These are phyloP conservation scores for Hafferia zeledoni DNA, from an alignment of 2,797 vertebrate genomes.

Conservation along the genomic window DNA sequence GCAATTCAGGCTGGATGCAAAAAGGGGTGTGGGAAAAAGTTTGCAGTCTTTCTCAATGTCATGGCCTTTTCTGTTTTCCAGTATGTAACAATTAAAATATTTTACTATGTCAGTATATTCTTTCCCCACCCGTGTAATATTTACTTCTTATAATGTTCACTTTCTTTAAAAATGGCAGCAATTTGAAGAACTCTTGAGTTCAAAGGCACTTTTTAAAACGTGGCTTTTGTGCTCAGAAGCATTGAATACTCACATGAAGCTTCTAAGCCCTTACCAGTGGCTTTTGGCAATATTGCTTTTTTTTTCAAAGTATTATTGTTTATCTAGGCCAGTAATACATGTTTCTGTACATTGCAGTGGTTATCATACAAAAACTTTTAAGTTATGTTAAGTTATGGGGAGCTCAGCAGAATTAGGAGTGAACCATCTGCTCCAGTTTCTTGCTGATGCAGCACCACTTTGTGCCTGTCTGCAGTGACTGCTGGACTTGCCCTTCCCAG, in stretches of 20 bases:
- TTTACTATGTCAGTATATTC: neutral
- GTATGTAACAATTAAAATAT: neutral
- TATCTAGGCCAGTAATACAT: neutral
- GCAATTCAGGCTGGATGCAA: neutral
- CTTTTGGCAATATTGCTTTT: neutral
- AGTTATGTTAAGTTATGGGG: neutral
- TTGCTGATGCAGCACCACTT: neutral
- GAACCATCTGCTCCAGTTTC: neutral
- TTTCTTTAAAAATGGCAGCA: neutral
- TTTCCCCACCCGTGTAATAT: neutral
- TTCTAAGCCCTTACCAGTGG: neutral
- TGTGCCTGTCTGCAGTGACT: neutral
- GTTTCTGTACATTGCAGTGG: neutral
- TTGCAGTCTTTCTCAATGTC: neutral
- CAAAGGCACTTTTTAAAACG: neutral
- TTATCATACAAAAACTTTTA: neutral
- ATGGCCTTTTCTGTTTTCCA: neutral
- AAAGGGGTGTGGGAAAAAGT: neutral
- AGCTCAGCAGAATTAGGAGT: neutral
- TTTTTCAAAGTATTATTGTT: neutral
- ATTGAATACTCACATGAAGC: neutral
- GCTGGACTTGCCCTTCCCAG: neutral
- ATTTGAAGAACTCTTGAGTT: neutral
- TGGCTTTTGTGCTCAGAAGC: neutral
- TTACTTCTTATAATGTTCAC: neutral